Evolutionary conservation across 2,113 vertebrate species (phyloP).

Genomic region (Paradisaea rubra): DNA sequence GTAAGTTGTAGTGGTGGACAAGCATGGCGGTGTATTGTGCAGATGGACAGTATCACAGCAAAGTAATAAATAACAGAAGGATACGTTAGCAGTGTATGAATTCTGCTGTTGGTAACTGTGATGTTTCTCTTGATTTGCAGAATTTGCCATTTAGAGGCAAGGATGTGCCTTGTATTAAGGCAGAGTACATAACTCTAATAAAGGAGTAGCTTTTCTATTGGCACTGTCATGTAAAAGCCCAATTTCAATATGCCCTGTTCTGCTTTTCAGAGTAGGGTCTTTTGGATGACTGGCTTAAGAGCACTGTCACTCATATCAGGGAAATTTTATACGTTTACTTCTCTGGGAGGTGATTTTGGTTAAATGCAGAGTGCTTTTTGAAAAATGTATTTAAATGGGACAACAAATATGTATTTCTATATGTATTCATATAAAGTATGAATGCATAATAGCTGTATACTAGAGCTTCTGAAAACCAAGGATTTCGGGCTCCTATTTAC

Average conservation of each 20-base stretch:
- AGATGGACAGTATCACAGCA: not conserved
- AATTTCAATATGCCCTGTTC: not conserved
- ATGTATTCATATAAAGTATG: not conserved
- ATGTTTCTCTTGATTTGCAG: not conserved
- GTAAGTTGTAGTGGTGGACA: not conserved
- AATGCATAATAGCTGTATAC: not conserved
- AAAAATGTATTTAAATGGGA: not conserved
- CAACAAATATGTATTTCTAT: not conserved
- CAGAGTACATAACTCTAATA: fast-evolving
- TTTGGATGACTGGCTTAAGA: not conserved
- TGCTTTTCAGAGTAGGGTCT: not conserved
- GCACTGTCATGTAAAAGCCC: not conserved
- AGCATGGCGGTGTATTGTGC: not conserved
- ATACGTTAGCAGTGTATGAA: not conserved
- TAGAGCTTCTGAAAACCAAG: not conserved
- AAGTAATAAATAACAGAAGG: not conserved
- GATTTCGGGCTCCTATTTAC: not conserved
- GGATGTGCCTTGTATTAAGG: not conserved
- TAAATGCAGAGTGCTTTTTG: not conserved
- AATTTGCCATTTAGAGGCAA: not conserved
- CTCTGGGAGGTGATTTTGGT: not conserved
- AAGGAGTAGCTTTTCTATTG: not conserved
- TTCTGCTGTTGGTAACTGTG: not conserved
- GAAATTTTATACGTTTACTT: not conserved
- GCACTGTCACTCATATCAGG: not conserved